A percentile compares a stretch with the other conserved stretches of the same genome.
Conservation (phyloP, 2,797 vertebrate species). For the Myripristis murdjan region DNA sequence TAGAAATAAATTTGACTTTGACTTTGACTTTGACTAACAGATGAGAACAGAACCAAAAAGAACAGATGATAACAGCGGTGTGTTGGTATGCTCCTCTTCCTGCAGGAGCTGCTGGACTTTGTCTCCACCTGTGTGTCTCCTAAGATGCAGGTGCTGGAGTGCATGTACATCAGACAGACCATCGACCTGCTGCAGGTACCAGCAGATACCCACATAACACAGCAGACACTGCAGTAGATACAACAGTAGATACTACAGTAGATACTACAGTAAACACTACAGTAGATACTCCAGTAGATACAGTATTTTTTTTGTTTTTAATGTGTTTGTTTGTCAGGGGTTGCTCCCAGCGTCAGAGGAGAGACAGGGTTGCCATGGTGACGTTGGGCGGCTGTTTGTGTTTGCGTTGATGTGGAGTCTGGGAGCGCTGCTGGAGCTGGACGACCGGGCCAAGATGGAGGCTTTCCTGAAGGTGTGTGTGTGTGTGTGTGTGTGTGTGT, state of each 20-base stretch:
- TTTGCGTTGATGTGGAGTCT: slow-evolving; percentile 97
- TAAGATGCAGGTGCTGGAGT: slow-evolving; percentile 90
- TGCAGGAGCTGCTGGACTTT: slow-evolving; percentile 88
- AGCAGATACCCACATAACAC: neutral
- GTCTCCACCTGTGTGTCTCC: slow-evolving; percentile 86
- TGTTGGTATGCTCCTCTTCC: neutral
- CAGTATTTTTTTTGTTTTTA: neutral
- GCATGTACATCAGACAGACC: slow-evolving; percentile 91
- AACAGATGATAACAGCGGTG: too few species aligned
- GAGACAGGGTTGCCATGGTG: slow-evolving; percentile 80
- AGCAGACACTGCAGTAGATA: neutral
- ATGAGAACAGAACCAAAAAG: too few species aligned
- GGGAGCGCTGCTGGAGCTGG: slow-evolving; percentile 91
- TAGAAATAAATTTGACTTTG: too few species aligned
- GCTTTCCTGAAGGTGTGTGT: slow-evolving; percentile 88
- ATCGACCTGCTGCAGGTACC: slow-evolving; percentile 91
- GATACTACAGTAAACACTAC: too few species aligned
- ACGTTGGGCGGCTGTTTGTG: slow-evolving; percentile 91
- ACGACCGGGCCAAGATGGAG: slow-evolving; percentile 92
- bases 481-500: too few species aligned
- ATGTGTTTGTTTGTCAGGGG: slow-evolving; percentile 74
- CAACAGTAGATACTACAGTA: too few species aligned
- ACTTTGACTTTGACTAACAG: too few species aligned
- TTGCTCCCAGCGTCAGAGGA: slow-evolving; percentile 83
- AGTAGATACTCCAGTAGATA: too few species aligned